Evolutionary conservation across 2,113 vertebrate species (phyloP).

Genomic region (Notiomystis cincta): DNA sequence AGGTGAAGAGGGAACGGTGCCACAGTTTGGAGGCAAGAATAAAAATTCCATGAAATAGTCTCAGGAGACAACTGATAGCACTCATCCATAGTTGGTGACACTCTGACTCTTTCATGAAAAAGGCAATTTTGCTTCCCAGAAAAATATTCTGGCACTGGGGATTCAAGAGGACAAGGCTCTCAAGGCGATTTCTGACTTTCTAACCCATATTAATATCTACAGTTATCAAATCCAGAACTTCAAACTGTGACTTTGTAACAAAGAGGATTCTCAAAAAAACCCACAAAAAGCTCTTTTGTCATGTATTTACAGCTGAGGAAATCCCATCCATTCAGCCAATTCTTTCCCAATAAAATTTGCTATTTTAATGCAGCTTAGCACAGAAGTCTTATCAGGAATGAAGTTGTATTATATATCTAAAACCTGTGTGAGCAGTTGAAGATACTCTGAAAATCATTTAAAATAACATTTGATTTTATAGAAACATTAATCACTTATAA

Average conservation of each 20-base stretch:
- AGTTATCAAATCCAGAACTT: conserved; percentile 60
- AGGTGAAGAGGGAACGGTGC: conserved; percentile 54
- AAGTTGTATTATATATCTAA: neutral
- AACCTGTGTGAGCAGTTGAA: neutral
- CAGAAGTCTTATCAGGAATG: neutral
- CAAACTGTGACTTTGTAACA: conserved; percentile 50
- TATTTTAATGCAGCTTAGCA: neutral
- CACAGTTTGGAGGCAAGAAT: conserved; percentile 63
- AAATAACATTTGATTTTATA: neutral
- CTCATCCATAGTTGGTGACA: conserved; percentile 65
- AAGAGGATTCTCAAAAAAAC: neutral
- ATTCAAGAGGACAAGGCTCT: conserved; percentile 52
- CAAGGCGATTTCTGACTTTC: conserved; percentile 50
- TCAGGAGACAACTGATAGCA: conserved; percentile 48
- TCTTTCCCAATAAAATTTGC: neutral
- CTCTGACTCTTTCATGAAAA: conserved; percentile 61
- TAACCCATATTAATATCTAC: conserved; percentile 64
- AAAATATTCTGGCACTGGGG: conserved; percentile 63
- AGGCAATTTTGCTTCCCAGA: conserved; percentile 65
- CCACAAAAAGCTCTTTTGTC: neutral
- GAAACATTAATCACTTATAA: neutral
- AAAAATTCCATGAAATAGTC: conserved; percentile 55
- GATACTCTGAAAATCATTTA: neutral
- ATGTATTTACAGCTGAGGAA: conserved; percentile 9
- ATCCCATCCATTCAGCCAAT: neutral